Base-by-base conservation (phyloP, 2,797 vertebrate species). In the Gephyroberyx darwinii region DNA sequence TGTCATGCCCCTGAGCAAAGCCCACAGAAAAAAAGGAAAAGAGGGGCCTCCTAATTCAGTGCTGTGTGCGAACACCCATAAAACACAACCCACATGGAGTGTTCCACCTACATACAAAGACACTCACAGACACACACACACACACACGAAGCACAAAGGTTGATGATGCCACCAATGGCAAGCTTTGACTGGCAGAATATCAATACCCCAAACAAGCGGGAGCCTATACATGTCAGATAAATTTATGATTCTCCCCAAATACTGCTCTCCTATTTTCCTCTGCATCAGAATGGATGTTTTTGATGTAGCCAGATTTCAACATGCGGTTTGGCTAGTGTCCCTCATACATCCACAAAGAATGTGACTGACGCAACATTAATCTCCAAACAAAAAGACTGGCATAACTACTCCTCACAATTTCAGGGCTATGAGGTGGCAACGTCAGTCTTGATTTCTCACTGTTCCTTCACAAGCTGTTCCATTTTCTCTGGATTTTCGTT, bases 351-450 rank as follows among this genome's bases (percentile, higher is more conserved):
- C 35, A 63, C 85, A 89, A 90, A 91, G 86, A 89, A 90, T 90
- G 88, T 78, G 87, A 90, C 89, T 91, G 91, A 92, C 86, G 90
- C 87, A 92, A 91, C 88, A 90, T 89, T 91, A 90, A 91, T 92
- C 91, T 90, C 86, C 70, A 76, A 78, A 91, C 89, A 92, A 90
- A 88, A 88, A 80, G 70, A 76, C 83, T 88, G 90, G 89, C 92
- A 91, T 86, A 65, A 88, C 78, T 75, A 84, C 84, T 73, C 81
- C 52, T 64, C 78, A 63, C 84, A 81, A 88, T 92, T 89, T 89
- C 88, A 87, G 87, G 87, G 76, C 84, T 75, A 67, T 61, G 87
- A 87, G 88, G 90, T 91, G 89, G 90, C 87, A 77, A 87, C 80
- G 92, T 93, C 91, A 86, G 65, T 86, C 89, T 81, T 22, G 7